These are phyloP conservation scores for Sebastes itinus DNA, from an alignment of 2,797 vertebrate species.

Conservation along the genomic window DNA sequence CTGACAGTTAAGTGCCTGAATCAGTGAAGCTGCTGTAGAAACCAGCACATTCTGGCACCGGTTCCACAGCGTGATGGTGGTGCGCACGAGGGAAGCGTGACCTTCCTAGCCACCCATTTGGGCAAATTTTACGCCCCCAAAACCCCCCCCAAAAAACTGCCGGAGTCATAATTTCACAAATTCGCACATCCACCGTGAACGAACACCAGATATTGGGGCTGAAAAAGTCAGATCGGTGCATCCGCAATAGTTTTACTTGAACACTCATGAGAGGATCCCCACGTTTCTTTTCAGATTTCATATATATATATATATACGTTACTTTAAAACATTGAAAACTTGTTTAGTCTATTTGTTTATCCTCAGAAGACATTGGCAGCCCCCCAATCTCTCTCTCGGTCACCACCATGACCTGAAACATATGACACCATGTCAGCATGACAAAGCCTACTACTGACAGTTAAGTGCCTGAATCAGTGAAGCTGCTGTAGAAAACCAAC, in stretches of 20 bases:
- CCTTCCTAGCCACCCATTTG: conserved; percentile 40
- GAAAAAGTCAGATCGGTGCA: too few relatives aligned
- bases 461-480: conserved; percentile 3
- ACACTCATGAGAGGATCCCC: neutral
- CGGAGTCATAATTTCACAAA: neutral
- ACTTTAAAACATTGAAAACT: neutral
- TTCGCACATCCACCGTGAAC: neutral
- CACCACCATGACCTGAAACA: conserved; percentile 17
- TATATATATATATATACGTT: neutral
- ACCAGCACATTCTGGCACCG: conserved; percentile 18
- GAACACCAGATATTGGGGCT: too few relatives aligned
- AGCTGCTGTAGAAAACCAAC: conserved; percentile 14
- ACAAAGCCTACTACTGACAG: conserved; percentile 22
- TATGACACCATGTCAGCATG: conserved; percentile 49
- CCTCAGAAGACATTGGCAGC: neutral
- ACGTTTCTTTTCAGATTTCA: neutral
- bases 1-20: conserved; percentile 12
- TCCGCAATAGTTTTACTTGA: neutral
- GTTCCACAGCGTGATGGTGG: conserved; percentile 18
- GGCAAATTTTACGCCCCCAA: conserved; percentile 61
- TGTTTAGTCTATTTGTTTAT: neutral
- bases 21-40: conserved; percentile 16
- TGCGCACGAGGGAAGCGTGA: conserved; percentile 52
- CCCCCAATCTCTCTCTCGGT: neutral
- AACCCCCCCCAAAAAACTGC: neutral